These are phyloP conservation scores for Fissipunctia ypsillon DNA, from an alignment of 2,888 invertebrate genomes.

Conservation along the genomic window DNA sequence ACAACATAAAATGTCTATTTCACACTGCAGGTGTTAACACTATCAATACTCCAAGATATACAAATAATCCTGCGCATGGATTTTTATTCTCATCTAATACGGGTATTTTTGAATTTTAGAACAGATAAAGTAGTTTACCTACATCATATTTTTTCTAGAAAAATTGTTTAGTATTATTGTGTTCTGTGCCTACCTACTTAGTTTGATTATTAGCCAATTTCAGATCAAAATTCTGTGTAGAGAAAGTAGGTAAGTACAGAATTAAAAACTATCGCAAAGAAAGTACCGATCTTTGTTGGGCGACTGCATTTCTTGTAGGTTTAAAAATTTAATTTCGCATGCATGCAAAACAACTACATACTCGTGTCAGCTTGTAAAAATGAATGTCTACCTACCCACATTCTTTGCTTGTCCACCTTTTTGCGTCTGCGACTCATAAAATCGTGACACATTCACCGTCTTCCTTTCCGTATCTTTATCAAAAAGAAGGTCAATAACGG, in stretches of 20 bases:
- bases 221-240: conserved; percentile 1
- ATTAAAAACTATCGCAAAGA: not conserved
- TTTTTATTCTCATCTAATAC: conserved; percentile 11
- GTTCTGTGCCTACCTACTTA: not conserved
- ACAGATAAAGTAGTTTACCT: not conserved
- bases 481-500: conserved; percentile 20
- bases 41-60: conserved; percentile 16
- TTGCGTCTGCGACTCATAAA: not conserved
- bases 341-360: not conserved
- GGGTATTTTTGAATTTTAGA: conserved; percentile 5
- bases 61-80: conserved; percentile 21
- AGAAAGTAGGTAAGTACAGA: conserved; percentile 5
- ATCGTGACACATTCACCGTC: not conserved
- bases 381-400: not conserved
- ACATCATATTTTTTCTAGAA: not conserved
- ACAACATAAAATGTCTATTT: conserved; percentile 30
- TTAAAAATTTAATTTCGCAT: not conserved
- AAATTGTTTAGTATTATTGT: not conserved
- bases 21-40: conserved; percentile 10
- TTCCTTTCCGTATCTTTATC: conserved; percentile 9
- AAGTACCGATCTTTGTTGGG: too few relatives aligned
- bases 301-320: not conserved
- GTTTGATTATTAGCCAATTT: not conserved
- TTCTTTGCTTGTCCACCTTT: not conserved
- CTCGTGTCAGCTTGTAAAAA: not conserved